These are phyloP conservation scores for Oryzias celebensis DNA, from an alignment of 2,113 vertebrate species.

Conservation along the genomic window DNA sequence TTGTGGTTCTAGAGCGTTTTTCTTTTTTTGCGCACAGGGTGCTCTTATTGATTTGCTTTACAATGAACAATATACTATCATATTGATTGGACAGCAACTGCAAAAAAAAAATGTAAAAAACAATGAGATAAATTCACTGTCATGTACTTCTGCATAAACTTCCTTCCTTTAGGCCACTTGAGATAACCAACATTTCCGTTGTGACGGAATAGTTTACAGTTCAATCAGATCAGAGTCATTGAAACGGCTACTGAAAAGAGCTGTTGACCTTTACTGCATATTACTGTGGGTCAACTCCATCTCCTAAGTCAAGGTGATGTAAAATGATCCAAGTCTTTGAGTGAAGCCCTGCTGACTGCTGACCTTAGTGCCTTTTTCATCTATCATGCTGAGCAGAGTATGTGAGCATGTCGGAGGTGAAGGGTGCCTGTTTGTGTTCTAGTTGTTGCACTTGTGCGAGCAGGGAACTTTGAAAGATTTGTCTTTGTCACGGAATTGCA, in stretches of 20 bases:
- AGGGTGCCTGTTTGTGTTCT: conserved; percentile 42
- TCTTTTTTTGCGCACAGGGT: background rate
- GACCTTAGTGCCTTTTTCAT: conserved; percentile 73
- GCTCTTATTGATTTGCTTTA: conserved; percentile 38
- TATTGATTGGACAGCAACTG: conserved; percentile 52
- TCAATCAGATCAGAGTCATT: conserved; percentile 14
- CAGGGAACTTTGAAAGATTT: conserved; percentile 57
- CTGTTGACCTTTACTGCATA: conserved; percentile 57
- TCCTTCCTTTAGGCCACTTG: conserved; percentile 29
- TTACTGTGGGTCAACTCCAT: conserved; percentile 58
- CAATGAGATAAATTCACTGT: conserved; percentile 60
- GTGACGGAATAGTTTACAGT: conserved; percentile 19
- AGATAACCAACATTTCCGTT: conserved; percentile 24
- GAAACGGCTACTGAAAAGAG: conserved; percentile 48
- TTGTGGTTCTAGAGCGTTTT: too few species aligned
- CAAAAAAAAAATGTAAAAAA: conserved; percentile 62
- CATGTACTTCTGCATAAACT: conserved; percentile 57
- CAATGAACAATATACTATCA: conserved; percentile 56
- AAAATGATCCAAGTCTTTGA: conserved; percentile 69
- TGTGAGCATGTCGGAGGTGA: conserved; percentile 33
- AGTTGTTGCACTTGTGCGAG: conserved; percentile 43
- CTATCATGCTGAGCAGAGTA: conserved; percentile 47
- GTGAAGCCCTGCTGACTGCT: conserved; percentile 68
- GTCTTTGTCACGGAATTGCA: conserved; percentile 58
- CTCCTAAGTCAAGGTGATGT: conserved; percentile 73